A percentile compares a stretch with the other conserved stretches of the same genome.
phyloP scores from a whole-genome alignment of 2,888 invertebrate genomes.

The Chymomyza amoena region DNA sequence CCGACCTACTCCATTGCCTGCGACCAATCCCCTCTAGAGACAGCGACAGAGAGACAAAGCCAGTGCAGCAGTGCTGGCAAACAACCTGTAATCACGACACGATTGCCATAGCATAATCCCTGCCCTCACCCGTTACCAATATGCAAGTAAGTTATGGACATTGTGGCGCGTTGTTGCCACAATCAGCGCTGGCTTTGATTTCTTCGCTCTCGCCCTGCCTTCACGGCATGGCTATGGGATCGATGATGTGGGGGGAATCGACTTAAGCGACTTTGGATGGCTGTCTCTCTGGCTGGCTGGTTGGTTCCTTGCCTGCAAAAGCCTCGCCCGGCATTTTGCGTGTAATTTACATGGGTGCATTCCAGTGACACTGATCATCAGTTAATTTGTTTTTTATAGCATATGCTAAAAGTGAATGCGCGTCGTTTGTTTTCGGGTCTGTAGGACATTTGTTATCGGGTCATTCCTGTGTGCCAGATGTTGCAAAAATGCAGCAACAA shows the following conservation, averaged over 20 bases:
- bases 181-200: conserved; percentile 29
- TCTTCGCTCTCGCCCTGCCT: conserved; percentile 15
- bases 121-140: not conserved
- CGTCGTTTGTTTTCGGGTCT: conserved; percentile 73
- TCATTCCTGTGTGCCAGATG: not conserved
- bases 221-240: too few species aligned
- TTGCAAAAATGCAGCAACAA: not conserved
- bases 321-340: conserved; percentile 5
- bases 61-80: conserved; percentile 30
- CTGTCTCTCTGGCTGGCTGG: conserved; percentile 1
- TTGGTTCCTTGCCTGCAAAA: not conserved
- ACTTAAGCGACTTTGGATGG: not conserved
- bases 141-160: conserved; percentile 37
- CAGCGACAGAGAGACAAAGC: too few species aligned
- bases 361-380: conserved; percentile 77
- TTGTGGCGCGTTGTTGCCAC: conserved; percentile 6
- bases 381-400: conserved; percentile 74
- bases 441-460: conserved; percentile 75
- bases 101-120: conserved; percentile 23
- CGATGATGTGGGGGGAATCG: too few species aligned
- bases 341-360: conserved; percentile 75
- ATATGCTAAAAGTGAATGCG: conserved; percentile 74
- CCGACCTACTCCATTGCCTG: not conserved
- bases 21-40: not conserved
- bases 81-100: conserved; percentile 74